Evolutionary conservation across 2,113 vertebrate species (phyloP), one percentile per base, ranked within the genome.

Genomic region (Ahaetulla prasina): DNA sequence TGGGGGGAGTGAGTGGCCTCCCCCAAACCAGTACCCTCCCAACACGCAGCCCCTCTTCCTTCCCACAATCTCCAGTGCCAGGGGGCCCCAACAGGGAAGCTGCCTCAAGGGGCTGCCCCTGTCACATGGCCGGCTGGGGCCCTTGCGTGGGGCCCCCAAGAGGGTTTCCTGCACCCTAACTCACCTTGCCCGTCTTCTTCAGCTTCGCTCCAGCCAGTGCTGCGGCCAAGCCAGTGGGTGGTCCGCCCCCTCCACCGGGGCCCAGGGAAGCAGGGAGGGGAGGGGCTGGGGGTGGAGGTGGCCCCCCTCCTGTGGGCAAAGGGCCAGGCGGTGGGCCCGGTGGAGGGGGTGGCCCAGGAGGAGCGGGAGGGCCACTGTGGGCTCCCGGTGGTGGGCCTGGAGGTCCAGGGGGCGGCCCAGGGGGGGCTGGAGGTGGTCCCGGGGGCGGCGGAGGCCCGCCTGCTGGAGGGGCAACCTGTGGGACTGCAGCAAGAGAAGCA

Each of bases 171-270:
- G 9, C 0, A 3, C 0, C 8, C 49, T 3, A 0, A 0, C 89
- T 97, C 92, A 99, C 99, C 98, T 98, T 99, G 91, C 97, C 95
- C 6, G 97, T 96, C 97, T 98, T 99, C 91, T 98, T 98, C 57
- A 99, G 98, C 97, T 98, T 99, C 27, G 99, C 98, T 55, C 97
- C 98, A 0, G 98, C 98, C 2, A 99, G 93, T 35, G 98, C 98
- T 22, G 98, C 98, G 0, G 98, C 98, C 91, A 99, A 96, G 16
- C 98, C 98, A 0, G 97, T 84, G 47, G 94, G 97, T 1, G 94
- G 97, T 0, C 96, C 53, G 0, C 93, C 95, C 0, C 96, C 95
- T 7, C 52, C 95, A 4, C 95, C 96, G 0, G 96, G 94, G 0
- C 95, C 97, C 16, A 96, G 96, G n/a, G 96, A 95, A 8, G 94